Evolutionary conservation across 2,113 vertebrate species (phyloP), one percentile per base, ranked within the genome.

Genomic region (Passerina amoena): DNA sequence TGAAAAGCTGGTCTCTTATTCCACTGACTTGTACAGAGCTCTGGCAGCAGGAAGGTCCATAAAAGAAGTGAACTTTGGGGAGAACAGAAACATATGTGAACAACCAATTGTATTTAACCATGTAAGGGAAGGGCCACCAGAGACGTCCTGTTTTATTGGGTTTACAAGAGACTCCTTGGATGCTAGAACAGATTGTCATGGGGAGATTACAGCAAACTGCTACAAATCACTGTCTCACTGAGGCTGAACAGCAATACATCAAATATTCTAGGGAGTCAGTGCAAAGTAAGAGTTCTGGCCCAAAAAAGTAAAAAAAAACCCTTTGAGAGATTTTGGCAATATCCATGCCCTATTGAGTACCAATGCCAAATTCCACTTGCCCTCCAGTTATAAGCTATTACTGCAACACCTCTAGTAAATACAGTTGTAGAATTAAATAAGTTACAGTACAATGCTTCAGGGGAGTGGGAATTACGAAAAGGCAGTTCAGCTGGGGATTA

Each of bases 321-420:
- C 42, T 87, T 63, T 92, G 45, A 82, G 71, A 30, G 45, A 65
- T 65, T 95, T 85, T 88, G 68, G 85, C 75, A 88, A 51, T 47
- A 83, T 33, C 51, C n/a, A 65, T 44, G 60, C 38, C 38, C 25
- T 14, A 40, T 15, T 2, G 1, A 87, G 33, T 28, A 88, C 28
- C 30, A 66, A 66, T 30, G 79, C 64, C 64, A 96, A 93, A 89
- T 73, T 73, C 80, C 77, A n/a, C 45, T 72, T 93, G 80, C 92
- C 86, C 61, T 95, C 51, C 51, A 69, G 73, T 71, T 92, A 82
- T 27, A 87, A 94, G 80, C 71, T 76, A 54, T 86, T 88, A 86
- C 90, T 93, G 68, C 60, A 92, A 93, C 63, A 93, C 70, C 76
- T 96, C 82, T 78, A 88, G 94, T 93, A 95, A 96, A 94, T 88